Conservation (phyloP, 2,888 invertebrate genomes). For the Agapostemon virescens region DNA sequence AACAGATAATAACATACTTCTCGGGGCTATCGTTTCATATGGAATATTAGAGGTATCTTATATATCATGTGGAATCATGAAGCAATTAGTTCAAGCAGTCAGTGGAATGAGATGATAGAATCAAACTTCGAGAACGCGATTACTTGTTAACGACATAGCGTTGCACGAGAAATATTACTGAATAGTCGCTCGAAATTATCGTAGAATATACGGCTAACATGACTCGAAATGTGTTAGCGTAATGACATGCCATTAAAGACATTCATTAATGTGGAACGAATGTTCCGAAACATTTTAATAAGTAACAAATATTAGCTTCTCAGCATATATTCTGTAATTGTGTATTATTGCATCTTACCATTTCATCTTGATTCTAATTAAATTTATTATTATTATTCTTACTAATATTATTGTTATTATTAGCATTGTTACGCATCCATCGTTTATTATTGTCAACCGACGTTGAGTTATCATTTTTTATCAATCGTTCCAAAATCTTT, state of each 20-base stretch:
- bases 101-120: constrained; percentile 55
- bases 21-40: constrained; percentile 35
- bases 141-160: constrained; percentile 40
- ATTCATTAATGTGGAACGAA: constrained; percentile 52
- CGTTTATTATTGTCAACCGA: no score
- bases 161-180: constrained; percentile 49
- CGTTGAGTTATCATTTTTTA: no score
- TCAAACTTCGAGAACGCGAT: constrained; percentile 51
- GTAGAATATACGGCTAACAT: constrained; percentile 41
- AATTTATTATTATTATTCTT: no score
- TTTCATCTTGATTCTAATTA: no score
- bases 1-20: constrained; percentile 39
- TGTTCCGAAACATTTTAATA: constrained; percentile 56
- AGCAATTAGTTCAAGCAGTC: constrained; percentile 59
- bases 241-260: constrained; percentile 59
- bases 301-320: constrained; percentile 55
- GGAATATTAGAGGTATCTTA: constrained; percentile 38
- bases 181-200: constrained; percentile 31
- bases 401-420: no score
- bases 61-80: constrained; percentile 44
- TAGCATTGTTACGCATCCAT: no score
- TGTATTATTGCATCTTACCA: no score
- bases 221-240: constrained; percentile 47
- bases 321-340: constrained; percentile 33
- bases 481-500: no score